A percentile compares a stretch with the other conserved stretches of the same genome.
Conservation (phyloP, 2,888 invertebrate genomes). For the Melinopterus prodromus region DNA sequence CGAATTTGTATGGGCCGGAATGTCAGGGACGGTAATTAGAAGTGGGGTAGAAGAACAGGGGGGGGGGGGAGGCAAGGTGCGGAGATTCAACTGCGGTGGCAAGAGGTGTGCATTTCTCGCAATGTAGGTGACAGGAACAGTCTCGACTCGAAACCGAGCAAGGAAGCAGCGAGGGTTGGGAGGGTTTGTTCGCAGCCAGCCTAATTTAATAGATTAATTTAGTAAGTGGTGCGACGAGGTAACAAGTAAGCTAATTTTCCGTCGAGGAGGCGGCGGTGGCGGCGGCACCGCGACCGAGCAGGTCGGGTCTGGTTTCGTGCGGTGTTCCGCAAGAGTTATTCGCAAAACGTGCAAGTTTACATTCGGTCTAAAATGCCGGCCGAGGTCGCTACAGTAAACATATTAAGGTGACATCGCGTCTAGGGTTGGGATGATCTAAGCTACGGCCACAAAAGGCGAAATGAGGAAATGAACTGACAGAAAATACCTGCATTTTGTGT, state of each 20-base stretch:
- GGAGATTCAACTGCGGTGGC: slow-evolving; percentile 13
- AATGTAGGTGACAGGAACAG: slow-evolving; percentile 58
- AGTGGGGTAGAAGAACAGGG: neutral
- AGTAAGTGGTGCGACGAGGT: slow-evolving; percentile 60
- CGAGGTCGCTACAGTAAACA: slow-evolving; percentile 35
- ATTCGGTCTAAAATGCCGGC: slow-evolving; percentile 34
- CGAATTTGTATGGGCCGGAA: slow-evolving; percentile 4
- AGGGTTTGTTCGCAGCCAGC: slow-evolving; percentile 48
- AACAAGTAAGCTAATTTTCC: slow-evolving; percentile 60
- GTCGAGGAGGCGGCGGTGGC: slow-evolving; percentile 42
- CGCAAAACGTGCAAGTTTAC: slow-evolving; percentile 40
- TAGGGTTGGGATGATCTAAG: no score
- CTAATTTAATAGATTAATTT: slow-evolving; percentile 62
- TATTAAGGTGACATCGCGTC: slow-evolving; percentile 17
- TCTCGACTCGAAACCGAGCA: slow-evolving; percentile 42
- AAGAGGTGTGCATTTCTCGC: slow-evolving; percentile 43
- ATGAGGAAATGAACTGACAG: no score
- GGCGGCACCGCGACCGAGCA: slow-evolving; percentile 43
- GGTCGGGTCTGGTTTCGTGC: slow-evolving; percentile 42
- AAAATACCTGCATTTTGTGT: no score
- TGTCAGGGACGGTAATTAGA: neutral
- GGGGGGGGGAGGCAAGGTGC: neutral
- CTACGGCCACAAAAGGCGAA: no score
- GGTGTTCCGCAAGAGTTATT: slow-evolving; percentile 49
- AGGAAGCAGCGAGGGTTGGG: neutral